Evolutionary conservation across 1,140 invertebrate genomes (phyloP), one percentile per base, ranked within the genome.

Genomic region (Hyles vespertilio): DNA sequence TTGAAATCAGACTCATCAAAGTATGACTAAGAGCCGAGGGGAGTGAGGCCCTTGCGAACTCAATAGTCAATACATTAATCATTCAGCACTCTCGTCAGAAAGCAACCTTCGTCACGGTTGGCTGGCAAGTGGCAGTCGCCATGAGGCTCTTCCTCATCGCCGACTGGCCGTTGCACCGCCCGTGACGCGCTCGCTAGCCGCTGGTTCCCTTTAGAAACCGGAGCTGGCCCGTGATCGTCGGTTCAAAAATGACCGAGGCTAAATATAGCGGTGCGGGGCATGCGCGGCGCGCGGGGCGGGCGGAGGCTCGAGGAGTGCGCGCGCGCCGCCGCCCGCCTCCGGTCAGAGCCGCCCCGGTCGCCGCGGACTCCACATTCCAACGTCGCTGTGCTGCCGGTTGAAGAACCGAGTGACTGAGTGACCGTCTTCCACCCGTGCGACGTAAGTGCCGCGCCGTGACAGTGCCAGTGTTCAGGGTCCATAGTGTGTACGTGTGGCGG

Each of bases 351-450:
- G 85, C 85, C 78, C 71, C 79, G 85, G 85, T 88, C 85, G 85
- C 83, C 82, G 85, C 85, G 85, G 85, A 88, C 85, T 88, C 85
- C 85, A 87, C 85, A 88, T 88, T 88, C 85, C 85, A 88, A 86
- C 85, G 83, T 82, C 83, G 81, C 79, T 81, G 77, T 77, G 79
- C 78, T 85, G 83, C 75, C 77, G 78, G 72, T 75, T 71, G 65
- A 70, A 63, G 72, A 69, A 73, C 75, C 71, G 64, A 70, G 71
- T 78, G 77, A 81, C 81, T 80, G 76, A 81, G 75, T 87, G 80
- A 87, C 81, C 84, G 79, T 67, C 81, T 83, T 84, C 79, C 58
- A 74, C 81, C 79, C 80, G 79, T 83, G 85, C 85, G 82, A 87
- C 84, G 84, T 87, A 88, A 87, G 84, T 87, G 81, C 71, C 74